Percentiles rank a stretch among this genome's conserved stretches.
phyloP scores from a whole-genome alignment of 2,888 invertebrate species.

The Apeira syringaria region DNA sequence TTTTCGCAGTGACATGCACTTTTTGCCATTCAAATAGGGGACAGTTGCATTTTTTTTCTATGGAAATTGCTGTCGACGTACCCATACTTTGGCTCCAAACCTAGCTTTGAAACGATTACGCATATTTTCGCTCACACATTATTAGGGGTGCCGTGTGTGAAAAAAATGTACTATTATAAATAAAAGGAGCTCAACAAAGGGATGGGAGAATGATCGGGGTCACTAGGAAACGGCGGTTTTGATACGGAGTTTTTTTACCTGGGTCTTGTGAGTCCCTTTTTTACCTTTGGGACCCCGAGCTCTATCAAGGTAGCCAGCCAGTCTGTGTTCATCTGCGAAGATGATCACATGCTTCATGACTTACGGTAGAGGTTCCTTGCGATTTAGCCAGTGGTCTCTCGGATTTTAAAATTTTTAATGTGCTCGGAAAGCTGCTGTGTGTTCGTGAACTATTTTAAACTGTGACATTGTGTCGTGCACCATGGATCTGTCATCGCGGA shows the following conservation, averaged over 20 bases:
- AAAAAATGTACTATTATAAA: constrained; percentile 83
- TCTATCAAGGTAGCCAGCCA: constrained; percentile 76
- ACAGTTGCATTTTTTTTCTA: constrained; percentile 76
- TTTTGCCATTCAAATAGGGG: constrained; percentile 82
- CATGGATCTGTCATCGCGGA: constrained; percentile 79
- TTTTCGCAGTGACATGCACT: constrained; percentile 80
- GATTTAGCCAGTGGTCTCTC: constrained; percentile 65
- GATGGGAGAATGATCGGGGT: constrained; percentile 82
- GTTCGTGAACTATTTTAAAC: constrained; percentile 31
- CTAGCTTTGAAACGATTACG: constrained; percentile 67
- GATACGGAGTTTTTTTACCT: constrained; percentile 82
- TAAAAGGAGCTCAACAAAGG: constrained; percentile 78
- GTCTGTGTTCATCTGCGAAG: constrained; percentile 82
- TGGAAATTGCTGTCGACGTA: constrained; percentile 36
- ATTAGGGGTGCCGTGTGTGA: constrained; percentile 81
- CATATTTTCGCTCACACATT: constrained; percentile 79
- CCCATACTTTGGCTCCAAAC: constrained; percentile 49
- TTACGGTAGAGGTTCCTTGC: constrained; percentile 43
- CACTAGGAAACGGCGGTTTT: constrained; percentile 83
- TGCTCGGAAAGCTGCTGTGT: constrained; percentile 19
- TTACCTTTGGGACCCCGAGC: constrained; percentile 62
- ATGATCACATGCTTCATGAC: constrained; percentile 75
- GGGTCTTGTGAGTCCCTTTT: constrained; percentile 73
- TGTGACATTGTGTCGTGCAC: constrained; percentile 41
- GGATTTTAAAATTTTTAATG: constrained; percentile 37